A percentile compares a stretch with the other conserved stretches of the same genome.
Evolutionary conservation across 2,888 invertebrate species (phyloP).

Genomic region (Drosophila kanekoi): DNA sequence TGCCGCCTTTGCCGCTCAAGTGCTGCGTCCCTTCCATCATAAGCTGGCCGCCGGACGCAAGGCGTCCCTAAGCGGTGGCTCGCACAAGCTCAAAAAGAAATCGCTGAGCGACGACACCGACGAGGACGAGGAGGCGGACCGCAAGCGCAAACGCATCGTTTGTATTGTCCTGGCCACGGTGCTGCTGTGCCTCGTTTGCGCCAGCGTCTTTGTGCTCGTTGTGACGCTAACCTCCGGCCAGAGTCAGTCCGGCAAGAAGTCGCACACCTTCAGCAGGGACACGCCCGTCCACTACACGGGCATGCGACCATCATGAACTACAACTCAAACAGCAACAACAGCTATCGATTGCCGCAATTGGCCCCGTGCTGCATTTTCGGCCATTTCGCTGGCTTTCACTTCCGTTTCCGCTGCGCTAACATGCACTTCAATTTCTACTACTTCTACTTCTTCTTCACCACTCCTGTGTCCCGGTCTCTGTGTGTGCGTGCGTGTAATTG

Average conservation of each 20-base stretch:
- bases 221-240: conserved; percentile 91
- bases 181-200: conserved; percentile 90
- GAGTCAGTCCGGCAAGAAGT: conserved; percentile 88
- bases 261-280: conserved; percentile 87
- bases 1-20: conserved; percentile 84
- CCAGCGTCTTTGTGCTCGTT: conserved; percentile 91
- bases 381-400: conserved; percentile 43
- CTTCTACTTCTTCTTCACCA: conserved; percentile 14
- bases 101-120: conserved; percentile 85
- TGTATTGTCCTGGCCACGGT: conserved; percentile 89
- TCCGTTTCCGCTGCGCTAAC: conserved; percentile 54
- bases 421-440: conserved; percentile 6
- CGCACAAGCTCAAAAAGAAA: conserved; percentile 83
- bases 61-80: conserved; percentile 78
- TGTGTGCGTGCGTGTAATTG: conserved; percentile 36
- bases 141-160: conserved; percentile 89
- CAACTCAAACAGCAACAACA: conserved; percentile 17
- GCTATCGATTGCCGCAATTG: conserved; percentile 6
- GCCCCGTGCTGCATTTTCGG: conserved; percentile 19
- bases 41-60: conserved; percentile 82
- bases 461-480: conserved; percentile 19
- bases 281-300: conserved; percentile 85
- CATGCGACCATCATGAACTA: conserved; percentile 80
- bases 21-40: conserved; percentile 84
- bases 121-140: conserved; percentile 88